Percentiles rank a stretch among this genome's conserved stretches.
phyloP scores from a whole-genome alignment of 2,797 vertebrate species.

The Galaxias olidus region DNA sequence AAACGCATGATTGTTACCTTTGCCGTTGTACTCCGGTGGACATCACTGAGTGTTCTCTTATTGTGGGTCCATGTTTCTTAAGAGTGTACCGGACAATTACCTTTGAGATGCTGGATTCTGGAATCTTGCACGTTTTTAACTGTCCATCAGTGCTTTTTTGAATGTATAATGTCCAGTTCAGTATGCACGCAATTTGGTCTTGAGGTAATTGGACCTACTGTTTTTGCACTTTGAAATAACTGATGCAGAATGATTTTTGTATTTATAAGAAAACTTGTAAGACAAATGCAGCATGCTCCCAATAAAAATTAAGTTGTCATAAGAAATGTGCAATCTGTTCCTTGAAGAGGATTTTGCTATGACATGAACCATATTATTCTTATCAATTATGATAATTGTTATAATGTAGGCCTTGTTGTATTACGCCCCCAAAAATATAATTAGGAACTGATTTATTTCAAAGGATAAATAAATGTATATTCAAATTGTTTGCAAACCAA shows the following conservation, averaged over 20 bases:
- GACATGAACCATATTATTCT: too few relatives aligned
- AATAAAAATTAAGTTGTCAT: constrained; percentile 49
- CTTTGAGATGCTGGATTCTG: constrained; percentile 34
- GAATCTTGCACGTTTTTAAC: constrained; percentile 66
- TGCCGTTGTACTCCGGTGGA: constrained; percentile 41
- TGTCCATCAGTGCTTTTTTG: constrained; percentile 45
- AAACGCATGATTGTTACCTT: constrained; percentile 64
- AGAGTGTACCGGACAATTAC: constrained; percentile 41
- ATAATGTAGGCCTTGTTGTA: background rate
- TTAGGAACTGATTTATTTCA: too few relatives aligned
- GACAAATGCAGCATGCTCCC: constrained; percentile 66
- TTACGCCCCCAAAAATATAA: background rate
- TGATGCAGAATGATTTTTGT: constrained; percentile 79
- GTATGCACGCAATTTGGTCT: constrained; percentile 69
- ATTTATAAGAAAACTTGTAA: constrained; percentile 62
- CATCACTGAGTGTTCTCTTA: constrained; percentile 49
- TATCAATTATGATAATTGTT: background rate
- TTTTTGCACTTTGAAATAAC: constrained; percentile 74
- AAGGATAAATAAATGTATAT: too few relatives aligned
- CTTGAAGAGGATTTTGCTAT: background rate
- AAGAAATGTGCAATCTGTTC: constrained; percentile 44
- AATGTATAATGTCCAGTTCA: constrained; percentile 60
- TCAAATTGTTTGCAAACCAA: too few relatives aligned
- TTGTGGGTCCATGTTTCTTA: constrained; percentile 27
- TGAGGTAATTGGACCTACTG: constrained; percentile 60